Evolutionary conservation across 2,113 vertebrate genomes (phyloP), one percentile per base, ranked within the genome.

Genomic region (Rhadina sibilatrix): DNA sequence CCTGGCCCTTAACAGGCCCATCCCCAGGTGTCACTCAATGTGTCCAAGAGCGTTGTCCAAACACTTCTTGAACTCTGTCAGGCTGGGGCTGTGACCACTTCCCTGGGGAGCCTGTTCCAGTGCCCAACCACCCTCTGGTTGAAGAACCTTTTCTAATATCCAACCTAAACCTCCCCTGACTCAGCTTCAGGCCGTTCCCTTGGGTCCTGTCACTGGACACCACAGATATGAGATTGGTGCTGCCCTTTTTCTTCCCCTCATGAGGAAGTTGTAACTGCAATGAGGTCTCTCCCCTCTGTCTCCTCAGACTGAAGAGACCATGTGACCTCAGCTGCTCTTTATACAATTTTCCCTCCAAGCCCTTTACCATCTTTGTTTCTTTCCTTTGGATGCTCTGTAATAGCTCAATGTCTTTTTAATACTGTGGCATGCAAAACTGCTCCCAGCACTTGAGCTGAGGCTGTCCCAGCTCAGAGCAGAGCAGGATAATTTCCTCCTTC

Each of bases 391-490:
- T 2, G 2, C 21, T 35, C 9, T 59, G 1, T 6, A 50, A 15
- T 6, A 22, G 3, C 1, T 59, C 3, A 52, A 44, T 68, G 6
- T 17, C 3, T 15, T 37, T 76, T 27, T 77, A 5, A 12, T 18
- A 15, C 15, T 52, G 11, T 59, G 4, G 2, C 5, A 4, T 13
- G 7, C 37, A 35, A 11, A 50, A 0, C 9, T 18, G 33, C 7
- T 3, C 25, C 13, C 31, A 59, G 9, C 4, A 37, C 37, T 50
- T 0, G 0, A 66, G 37, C 4, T 35, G 25, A 68, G 21, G 37
- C 11, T 0, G 0, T 7, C 17, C 13, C 44, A 42, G 30, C 0
- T 1, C 71, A 85, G 35, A 66, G 35, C 16, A 57, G 25, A 75
- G 44, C 3, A 0, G 61, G 52, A 76, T 44, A 66, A 50, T 42